Conservation (phyloP, 2,797 vertebrate species). For the Hyperoplus lanceolatus region DNA sequence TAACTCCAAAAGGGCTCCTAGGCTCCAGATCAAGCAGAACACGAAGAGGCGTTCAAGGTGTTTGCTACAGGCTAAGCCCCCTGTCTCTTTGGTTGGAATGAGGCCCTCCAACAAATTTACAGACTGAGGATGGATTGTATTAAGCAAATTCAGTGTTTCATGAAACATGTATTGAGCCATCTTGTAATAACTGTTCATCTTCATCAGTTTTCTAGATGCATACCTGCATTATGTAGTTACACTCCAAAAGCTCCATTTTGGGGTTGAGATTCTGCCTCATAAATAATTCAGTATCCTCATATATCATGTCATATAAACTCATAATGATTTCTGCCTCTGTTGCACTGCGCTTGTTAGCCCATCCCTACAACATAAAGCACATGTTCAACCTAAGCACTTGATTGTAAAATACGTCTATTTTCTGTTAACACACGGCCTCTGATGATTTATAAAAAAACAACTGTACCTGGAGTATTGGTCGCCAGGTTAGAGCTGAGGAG, state of each 20-base stretch:
- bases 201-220: conserved; percentile 12
- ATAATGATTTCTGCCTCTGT: conserved; percentile 82
- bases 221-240: conserved; percentile 87
- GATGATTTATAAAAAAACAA: conserved; percentile 15
- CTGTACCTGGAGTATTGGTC: conserved; percentile 91
- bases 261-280: conserved; percentile 87
- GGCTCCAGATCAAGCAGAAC: conserved; percentile 92
- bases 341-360: conserved; percentile 83
- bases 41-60: conserved; percentile 88
- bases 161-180: conserved; percentile 16
- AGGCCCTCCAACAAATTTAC: conserved; percentile 89
- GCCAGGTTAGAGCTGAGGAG: conserved; percentile 91
- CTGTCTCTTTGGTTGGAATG: conserved; percentile 87
- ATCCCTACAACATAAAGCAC: conserved; percentile 81
- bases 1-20: conserved; percentile 88
- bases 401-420: neutral
- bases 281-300: conserved; percentile 84
- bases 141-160: conserved; percentile 8
- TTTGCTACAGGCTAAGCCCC: conserved; percentile 72
- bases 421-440: neutral
- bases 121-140: conserved; percentile 50
- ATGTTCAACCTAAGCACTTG: neutral
- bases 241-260: conserved; percentile 88
- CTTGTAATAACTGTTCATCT: neutral
- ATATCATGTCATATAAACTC: conserved; percentile 80